Evolutionary conservation across 1,140 invertebrate species (phyloP), one percentile per base, ranked within the genome.

Genomic region (Acromyrmex echinatior): DNA sequence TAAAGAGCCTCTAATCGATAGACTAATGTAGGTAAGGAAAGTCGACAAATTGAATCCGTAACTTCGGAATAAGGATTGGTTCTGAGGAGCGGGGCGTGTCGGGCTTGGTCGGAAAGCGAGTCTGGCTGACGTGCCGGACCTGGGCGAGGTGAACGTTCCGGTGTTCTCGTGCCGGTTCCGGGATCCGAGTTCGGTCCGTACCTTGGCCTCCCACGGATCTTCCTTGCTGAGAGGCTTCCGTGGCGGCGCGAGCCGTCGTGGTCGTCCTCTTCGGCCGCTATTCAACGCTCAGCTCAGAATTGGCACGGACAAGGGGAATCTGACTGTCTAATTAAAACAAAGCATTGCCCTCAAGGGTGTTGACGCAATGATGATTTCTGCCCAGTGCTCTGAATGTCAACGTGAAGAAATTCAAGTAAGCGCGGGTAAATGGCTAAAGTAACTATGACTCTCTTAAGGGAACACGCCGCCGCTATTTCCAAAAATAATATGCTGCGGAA

Each of bases 1-100:
- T 86, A 45, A 97, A 97, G 96, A 98, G 97, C 97, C 97, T 98
- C 97, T 98, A 95, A 96, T 86, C 96, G 97, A 97, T 98, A 97
- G 97, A 97, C 96, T 96, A 98, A 98, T 98, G 97, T 97, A 97
- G 97, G 96, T 98, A 98, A 98, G 97, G 97, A 97, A 97, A 97
- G 97, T 97, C 96, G 96, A 96, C 96, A 97, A 98, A 97, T 96
- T 97, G 95, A 97, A 97, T 97, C 97, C 97, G 97, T 98, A 97
- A 97, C 97, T 97, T 97, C 96, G 97, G 97, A 96, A 97, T 96
- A 97, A 97, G 96, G 96, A 97, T 97, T 97, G 97, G 96, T 97
- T 97, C 97, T 97, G 96, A 97, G 96, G 97, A 96, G 96, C 95
- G 96, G 96, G 96, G 94, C 95, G 95, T 95, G 96, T 96, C 96